Conservation (phyloP, 2,797 vertebrate species). For the Neosilurus mollespiculum region DNA sequence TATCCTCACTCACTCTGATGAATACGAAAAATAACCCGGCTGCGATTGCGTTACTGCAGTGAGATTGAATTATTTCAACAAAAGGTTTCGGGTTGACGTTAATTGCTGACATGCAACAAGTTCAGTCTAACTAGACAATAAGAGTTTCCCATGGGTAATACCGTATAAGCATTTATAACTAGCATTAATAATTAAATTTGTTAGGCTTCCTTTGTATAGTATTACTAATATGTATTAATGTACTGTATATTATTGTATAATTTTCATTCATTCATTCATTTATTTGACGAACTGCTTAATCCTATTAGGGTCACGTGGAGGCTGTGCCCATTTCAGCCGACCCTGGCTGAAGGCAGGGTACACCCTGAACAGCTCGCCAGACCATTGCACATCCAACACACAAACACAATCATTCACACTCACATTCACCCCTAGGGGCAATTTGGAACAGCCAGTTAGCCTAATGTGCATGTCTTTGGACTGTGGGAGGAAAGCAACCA, state of each 20-base stretch:
- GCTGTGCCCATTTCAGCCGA: too few species aligned
- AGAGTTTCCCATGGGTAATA: not conserved
- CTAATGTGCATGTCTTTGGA: too few species aligned
- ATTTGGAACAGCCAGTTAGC: too few species aligned
- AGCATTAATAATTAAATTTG: not conserved
- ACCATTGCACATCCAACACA: too few species aligned
- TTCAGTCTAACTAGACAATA: not conserved
- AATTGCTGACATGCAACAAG: not conserved
- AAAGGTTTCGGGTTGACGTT: not conserved
- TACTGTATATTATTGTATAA: not conserved
- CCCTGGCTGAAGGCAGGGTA: too few species aligned
- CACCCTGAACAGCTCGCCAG: too few species aligned
- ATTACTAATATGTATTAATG: too few species aligned
- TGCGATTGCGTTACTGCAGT: not conserved
- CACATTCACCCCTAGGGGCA: too few species aligned
- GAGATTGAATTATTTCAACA: not conserved
- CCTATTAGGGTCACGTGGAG: too few species aligned
- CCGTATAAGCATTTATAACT: not conserved
- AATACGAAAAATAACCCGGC: not conserved
- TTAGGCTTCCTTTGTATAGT: not conserved
- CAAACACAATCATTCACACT: too few species aligned
- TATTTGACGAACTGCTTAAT: too few species aligned
- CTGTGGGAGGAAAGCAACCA: too few species aligned
- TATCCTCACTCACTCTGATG: not conserved
- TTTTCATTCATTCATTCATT: not conserved